Evolutionary conservation across 2,113 vertebrate species (phyloP).

Genomic region (Lycocorax pyrrhopterus): DNA sequence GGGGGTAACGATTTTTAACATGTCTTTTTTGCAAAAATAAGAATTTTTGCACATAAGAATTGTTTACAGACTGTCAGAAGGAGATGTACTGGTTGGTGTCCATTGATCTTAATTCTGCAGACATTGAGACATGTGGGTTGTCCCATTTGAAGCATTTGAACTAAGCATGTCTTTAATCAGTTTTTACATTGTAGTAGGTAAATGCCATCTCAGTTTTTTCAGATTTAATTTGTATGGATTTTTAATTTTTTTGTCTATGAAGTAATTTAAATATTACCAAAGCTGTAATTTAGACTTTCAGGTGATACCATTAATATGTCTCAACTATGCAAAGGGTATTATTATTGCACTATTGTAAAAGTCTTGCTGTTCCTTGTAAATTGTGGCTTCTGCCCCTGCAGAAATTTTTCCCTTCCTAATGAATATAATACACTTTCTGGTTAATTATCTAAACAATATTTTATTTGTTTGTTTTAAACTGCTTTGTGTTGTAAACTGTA

Average conservation of each 20-base stretch:
- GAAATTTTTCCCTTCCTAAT: background rate
- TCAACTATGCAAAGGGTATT: background rate
- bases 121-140: background rate
- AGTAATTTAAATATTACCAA: background rate
- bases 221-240: background rate
- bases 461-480: background rate
- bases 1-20: background rate
- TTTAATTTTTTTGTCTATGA: background rate
- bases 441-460: background rate
- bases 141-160: background rate
- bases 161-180: background rate
- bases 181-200: background rate
- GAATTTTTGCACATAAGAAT: background rate
- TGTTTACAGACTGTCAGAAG: background rate
- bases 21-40: background rate
- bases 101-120: background rate
- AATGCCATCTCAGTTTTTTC: background rate
- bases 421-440: background rate
- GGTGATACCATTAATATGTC: background rate
- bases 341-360: background rate
- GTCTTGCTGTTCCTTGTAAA: background rate
- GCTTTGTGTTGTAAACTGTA: background rate
- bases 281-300: background rate
- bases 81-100: background rate
- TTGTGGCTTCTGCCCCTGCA: background rate